Base-by-base conservation (phyloP, 2,888 invertebrate species). In the Amorpha juglandis region DNA sequence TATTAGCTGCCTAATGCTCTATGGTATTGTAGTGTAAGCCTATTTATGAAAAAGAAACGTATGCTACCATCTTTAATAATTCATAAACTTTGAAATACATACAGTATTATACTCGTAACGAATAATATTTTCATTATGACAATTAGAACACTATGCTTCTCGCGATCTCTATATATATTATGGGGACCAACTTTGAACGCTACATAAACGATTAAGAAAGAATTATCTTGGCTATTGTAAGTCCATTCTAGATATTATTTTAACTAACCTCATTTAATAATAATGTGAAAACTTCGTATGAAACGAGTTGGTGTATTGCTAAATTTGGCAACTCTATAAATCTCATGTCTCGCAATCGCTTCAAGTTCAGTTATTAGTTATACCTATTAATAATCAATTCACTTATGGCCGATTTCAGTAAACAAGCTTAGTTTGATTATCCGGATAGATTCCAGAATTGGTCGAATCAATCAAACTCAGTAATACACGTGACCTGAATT, bases 211-310 rank as follows among this genome's bases (percentile, higher is more conserved):
- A 14, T 48, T 48, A 14, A 48, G 2, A 47, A 47, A 47, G 8
- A 50, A 50, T 50, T 9, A 50, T 50, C 8, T 50, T 50, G 50
- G 50, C 19, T 19, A 50, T 19, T 50, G 50, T 50, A 50, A 50
- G 9, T 16, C 19, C 11, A 19, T 2, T 48, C 4, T 16, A 50
- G 7, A 1, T 48, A 0, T 8, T 16, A 48, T 38, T 38, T 38
- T 38, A 38, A 38, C 38, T 7, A 48, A 50, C 50, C 9, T 50
- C 16, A 9, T 16, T 19, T 19, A n/a, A n/a, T n/a, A n/a, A 19
- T 11, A 50, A 19, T 19, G 50, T 50, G 50, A 50, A 50, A 50
- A 50, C 50, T 50, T 50, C 50, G 50, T 45, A 45, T 4, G 14
- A 45, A 50, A 50, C 2, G 14, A 50, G 19, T 50, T 19, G 50